phyloP scores from a whole-genome alignment of 64 coral and sea anemone species.

The Pocillopora damicornis region DNA sequence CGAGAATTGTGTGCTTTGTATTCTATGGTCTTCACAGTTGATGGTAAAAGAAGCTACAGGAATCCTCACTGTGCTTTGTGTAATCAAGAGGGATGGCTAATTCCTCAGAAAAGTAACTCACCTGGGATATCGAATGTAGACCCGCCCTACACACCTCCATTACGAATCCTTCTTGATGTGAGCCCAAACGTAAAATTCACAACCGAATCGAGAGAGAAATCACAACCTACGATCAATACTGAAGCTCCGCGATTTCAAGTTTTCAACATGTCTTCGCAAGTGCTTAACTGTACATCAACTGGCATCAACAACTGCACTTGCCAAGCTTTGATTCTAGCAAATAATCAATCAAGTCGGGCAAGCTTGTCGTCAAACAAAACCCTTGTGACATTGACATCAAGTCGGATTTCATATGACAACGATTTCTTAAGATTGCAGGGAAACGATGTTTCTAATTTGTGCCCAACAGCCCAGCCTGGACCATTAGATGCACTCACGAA shows the following conservation, averaged over 20 bases:
- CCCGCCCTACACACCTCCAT: neutral
- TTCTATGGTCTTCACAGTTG: neutral
- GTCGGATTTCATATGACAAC: neutral
- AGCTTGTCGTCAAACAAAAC: neutral
- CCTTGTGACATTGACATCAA: neutral
- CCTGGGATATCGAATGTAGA: neutral
- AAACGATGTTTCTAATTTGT: neutral
- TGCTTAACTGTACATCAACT: neutral
- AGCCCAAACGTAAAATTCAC: neutral
- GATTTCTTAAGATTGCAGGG: neutral
- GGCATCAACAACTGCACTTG: neutral
- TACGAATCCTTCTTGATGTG: constrained; percentile 21
- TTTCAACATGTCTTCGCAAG: neutral
- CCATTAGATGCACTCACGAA: neutral
- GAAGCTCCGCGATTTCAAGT: neutral
- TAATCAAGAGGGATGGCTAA: neutral
- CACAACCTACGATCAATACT: neutral
- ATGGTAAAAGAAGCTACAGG: neutral
- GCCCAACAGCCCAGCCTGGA: neutral
- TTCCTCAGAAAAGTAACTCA: neutral
- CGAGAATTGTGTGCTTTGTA: constrained; percentile 21
- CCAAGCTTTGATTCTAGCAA: neutral
- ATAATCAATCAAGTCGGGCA: neutral
- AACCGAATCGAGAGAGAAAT: neutral
- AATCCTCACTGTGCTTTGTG: constrained; percentile 37